Base-by-base conservation (phyloP, 2,113 vertebrate species). In the Eupsittula cactorum region DNA sequence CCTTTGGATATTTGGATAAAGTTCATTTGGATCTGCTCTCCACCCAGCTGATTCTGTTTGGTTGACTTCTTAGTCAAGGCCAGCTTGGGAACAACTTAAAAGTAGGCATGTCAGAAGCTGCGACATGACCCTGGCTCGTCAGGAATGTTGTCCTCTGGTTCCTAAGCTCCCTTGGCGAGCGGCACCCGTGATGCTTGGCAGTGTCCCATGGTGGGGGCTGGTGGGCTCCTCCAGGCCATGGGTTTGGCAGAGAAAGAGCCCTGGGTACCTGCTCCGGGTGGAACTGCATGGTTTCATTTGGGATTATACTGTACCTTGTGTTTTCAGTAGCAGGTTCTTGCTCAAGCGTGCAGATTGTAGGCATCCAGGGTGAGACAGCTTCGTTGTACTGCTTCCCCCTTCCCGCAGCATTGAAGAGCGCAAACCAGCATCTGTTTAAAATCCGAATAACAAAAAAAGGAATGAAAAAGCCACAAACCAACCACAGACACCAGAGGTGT, bases 71-170 rank as follows among this genome's bases (percentile, higher is more conserved):
- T 4, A 13, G 49, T 14, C 46, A 2, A 13, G 35, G 13, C 7
- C 25, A 70, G 52, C 18, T 69, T 16, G 28, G 59, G 21, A 81
- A 9, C 37, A 33, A 27, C n/a, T 82, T 28, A 35, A 70, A 59
- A 59, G 39, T 5, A 65, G 70, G 39, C 31, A 3, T 0, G 3
- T 35, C 6, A 5, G 11, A 25, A 44, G 17, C 42, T 11, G 50
- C 7, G 39, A 1, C 4, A 0, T 2, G 19, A 9, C 63, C 57
- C 37, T 81, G 2, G 0, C 11, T 29, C 41, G 4, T 8, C 3
- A 1, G 35, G 46, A 24, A 24, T 5, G 0, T 29, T 62, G 44
- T 46, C 29, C 57, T 42, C 46, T 3, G 1, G 9, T 70, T 71
- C 57, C 74, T 33, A 13, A 27, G 15, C 24, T 39, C 10, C 0